A percentile compares a stretch with the other conserved stretches of the same genome.
Evolutionary conservation across 2,113 vertebrate genomes (phyloP).

Genomic region (Scatophagus argus): DNA sequence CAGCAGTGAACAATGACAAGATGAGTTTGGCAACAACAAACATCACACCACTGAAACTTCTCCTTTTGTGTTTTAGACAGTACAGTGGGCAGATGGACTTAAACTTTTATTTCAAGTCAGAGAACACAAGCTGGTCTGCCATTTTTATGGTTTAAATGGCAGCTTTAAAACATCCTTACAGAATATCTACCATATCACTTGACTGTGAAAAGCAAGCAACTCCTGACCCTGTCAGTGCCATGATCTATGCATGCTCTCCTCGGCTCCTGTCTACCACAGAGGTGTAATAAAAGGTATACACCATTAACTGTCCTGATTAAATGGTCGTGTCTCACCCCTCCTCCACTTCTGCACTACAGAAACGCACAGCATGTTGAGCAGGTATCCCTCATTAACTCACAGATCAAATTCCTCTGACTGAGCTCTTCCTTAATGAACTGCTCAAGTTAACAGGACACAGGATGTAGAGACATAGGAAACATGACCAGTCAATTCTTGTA

Average conservation of each 20-base stretch:
- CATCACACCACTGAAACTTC: constrained; percentile 24
- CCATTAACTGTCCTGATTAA: constrained; percentile 73
- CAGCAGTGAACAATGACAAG: constrained; percentile 48
- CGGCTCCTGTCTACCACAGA: constrained; percentile 34
- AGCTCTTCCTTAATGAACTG: constrained; percentile 60
- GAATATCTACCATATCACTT: neutral
- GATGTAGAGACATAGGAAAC: neutral
- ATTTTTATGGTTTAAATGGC: constrained; percentile 13
- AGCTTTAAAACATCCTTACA: constrained; percentile 19
- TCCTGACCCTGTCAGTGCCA: constrained; percentile 9
- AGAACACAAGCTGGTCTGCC: neutral
- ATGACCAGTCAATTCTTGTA: neutral
- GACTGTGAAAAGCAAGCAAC: constrained; percentile 1
- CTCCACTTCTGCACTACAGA: constrained; percentile 44
- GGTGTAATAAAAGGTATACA: constrained; percentile 63
- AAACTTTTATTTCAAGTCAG: neutral
- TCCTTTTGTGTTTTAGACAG: constrained; percentile 6
- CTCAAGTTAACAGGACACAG: constrained; percentile 29
- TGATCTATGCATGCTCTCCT: constrained; percentile 2
- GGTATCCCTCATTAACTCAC: constrained; percentile 63
- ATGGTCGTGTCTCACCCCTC: constrained; percentile 45
- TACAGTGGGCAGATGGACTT: neutral
- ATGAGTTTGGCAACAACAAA: constrained; percentile 40
- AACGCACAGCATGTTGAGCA: constrained; percentile 41
- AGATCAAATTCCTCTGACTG: constrained; percentile 55